phyloP scores from a whole-genome alignment of 1,140 invertebrate genomes.

The Eriosoma lanigerum region DNA sequence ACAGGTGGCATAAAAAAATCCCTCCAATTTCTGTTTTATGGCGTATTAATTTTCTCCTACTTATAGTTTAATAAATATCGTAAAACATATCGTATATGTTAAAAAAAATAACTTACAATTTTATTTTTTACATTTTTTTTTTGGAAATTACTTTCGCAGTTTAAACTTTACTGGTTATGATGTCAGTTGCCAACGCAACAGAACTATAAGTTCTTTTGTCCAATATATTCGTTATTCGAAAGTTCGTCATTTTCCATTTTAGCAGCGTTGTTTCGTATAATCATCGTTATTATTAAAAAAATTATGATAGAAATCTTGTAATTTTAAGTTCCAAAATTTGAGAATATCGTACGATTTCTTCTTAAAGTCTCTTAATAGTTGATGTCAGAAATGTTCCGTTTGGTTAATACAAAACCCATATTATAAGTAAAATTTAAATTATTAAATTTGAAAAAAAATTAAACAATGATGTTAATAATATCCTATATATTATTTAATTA shows the following conservation, averaged over 20 bases:
- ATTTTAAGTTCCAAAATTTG: neutral
- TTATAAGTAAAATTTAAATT: no score
- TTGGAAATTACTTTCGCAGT: constrained; percentile 63
- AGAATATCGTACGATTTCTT: neutral
- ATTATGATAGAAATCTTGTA: neutral
- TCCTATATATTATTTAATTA: no score
- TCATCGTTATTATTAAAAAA: neutral
- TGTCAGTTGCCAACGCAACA: constrained; percentile 9
- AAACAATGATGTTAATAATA: no score
- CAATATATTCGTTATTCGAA: neutral
- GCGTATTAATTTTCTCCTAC: no score
- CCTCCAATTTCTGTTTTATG: no score
- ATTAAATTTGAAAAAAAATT: neutral
- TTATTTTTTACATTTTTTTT: constrained; percentile 66
- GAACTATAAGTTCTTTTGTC: constrained; percentile 27
- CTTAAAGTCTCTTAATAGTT: neutral
- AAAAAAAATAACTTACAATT: neutral
- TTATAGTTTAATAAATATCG: no score
- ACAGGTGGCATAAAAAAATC: no score
- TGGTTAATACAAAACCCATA: neutral
- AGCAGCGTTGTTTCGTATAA: no score
- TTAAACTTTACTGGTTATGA: neutral
- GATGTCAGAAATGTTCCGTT: neutral
- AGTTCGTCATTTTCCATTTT: neutral
- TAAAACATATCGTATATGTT: no score